Percentiles rank a stretch among this genome's conserved stretches.
phyloP scores from a whole-genome alignment of 1,140 invertebrate genomes.

The Cataglyphis hispanica region DNA sequence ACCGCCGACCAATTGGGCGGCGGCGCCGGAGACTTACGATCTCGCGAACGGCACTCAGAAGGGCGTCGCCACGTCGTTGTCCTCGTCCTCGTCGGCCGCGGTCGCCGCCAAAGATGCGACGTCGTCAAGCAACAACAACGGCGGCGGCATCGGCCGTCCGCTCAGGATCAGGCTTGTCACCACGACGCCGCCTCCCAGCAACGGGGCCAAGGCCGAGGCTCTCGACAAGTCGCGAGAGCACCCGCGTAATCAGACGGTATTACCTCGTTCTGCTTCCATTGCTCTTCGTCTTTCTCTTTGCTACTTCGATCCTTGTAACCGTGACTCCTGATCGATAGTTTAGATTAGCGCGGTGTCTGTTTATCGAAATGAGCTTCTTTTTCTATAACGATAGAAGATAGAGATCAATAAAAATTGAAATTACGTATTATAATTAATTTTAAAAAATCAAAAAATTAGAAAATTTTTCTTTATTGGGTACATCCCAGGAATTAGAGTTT shows the following conservation, averaged over 20 bases:
- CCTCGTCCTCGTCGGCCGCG: conserved; percentile 12
- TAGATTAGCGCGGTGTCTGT: neutral
- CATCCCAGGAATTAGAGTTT: too few relatives aligned
- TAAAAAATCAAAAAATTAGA: neutral
- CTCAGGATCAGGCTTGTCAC: conserved; percentile 51
- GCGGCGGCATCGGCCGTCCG: conserved; percentile 35
- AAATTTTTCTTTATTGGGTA: neutral
- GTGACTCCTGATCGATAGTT: neutral
- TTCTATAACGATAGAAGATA: neutral
- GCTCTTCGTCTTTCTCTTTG: neutral
- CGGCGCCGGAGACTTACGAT: conserved; percentile 73
- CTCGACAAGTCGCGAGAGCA: conserved; percentile 45
- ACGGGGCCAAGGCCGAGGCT: conserved; percentile 57
- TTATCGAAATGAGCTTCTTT: too few relatives aligned
- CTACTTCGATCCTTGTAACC: neutral
- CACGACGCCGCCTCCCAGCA: conserved; percentile 60
- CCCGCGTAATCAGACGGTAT: conserved; percentile 75
- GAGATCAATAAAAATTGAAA: neutral
- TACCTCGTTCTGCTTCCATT: neutral
- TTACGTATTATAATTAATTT: neutral
- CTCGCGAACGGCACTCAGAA: conserved; percentile 68
- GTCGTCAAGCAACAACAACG: conserved; percentile 40
- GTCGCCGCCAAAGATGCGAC: conserved; percentile 26
- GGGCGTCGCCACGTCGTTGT: conserved; percentile 38
- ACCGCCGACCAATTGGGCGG: conserved; percentile 77